Base-by-base conservation (phyloP, 92 coral and sea anemone genomes). In the Siderastrea radians region DNA sequence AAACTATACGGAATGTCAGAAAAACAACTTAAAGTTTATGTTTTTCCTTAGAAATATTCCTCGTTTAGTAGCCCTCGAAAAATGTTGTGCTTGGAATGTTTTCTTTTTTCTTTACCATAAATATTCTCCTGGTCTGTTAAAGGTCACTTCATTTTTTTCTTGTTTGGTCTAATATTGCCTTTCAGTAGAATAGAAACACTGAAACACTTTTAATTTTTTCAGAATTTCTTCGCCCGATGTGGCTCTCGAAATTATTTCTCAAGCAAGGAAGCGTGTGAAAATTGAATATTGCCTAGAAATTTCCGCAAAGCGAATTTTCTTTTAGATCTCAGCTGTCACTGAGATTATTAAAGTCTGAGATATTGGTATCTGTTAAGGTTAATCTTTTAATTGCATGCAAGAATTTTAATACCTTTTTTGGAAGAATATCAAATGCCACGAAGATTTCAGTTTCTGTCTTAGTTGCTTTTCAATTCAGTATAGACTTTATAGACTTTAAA, bases 181-280 rank as follows among this genome's bases (percentile, higher is more conserved):
- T 26, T 26, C 38, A 26, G 38, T 26, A 26, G 38, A 26, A 26
- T 26, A 26, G 38, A 19, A 66, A 16, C 46, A 8, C 73, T 2
- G 50, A 44, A 68, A 68, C 44, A 68, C 49, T 45, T 44, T 16
- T 8, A 6, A 4, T 5, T 44, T 50, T 45, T 68, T 6, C 12
- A 44, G 4, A 68, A 68, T 68, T 68, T n/a, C 45, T 68, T n/a
- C 45, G 51, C 10, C 49, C 6, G 73, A 68, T 68, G 44, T 44
- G 44, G n/a, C 38, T 68, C 44, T 9, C 73, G 16, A 47, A 68
- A 68, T 5, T 68, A 68, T 68, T 68, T 44, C 7, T 47, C 13
- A 11, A 7, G 19, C 66, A 61, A 68, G 13, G 50, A 68, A 50
- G 26, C 77, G 77, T 73, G 77, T 49, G 77, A 73, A 73, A 73